These are phyloP conservation scores for Papilio elwesi DNA, from an alignment of 2,888 invertebrate genomes.

Conservation along the genomic window DNA sequence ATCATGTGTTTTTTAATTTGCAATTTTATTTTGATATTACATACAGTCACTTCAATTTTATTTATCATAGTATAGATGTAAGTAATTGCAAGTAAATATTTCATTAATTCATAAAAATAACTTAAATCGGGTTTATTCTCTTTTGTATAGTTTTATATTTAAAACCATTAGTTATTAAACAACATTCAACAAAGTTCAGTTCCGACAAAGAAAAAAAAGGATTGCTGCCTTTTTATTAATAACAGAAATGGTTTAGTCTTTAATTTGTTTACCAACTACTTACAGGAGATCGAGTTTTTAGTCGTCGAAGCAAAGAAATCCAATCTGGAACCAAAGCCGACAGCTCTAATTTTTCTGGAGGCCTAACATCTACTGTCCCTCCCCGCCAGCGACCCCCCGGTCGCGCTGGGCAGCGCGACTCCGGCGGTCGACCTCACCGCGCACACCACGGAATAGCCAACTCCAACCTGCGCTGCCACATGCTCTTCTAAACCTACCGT, in stretches of 20 bases:
- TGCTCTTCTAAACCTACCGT: constrained; percentile 76
- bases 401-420: constrained; percentile 86
- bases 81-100: too few relatives aligned
- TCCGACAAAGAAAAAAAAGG: not conserved
- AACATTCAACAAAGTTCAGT: too few relatives aligned
- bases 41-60: too few relatives aligned
- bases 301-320: constrained; percentile 97
- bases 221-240: not conserved
- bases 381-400: constrained; percentile 91
- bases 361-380: constrained; percentile 96
- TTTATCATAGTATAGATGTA: too few relatives aligned
- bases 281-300: constrained; percentile 95
- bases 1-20: too few relatives aligned
- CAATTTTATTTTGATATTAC: too few relatives aligned
- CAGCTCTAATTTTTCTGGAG: constrained; percentile 95
- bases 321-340: constrained; percentile 95
- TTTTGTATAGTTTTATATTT: too few relatives aligned
- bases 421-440: constrained; percentile 86
- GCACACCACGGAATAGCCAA: constrained; percentile 84
- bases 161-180: too few relatives aligned
- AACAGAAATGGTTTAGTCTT: not conserved
- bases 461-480: constrained; percentile 84
- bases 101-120: too few relatives aligned
- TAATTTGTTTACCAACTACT: constrained; percentile 7
- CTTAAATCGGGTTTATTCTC: too few relatives aligned